A percentile compares a stretch with the other conserved stretches of the same genome.
phyloP scores from a whole-genome alignment of 2,113 vertebrate genomes.

The Perca flavescens region DNA sequence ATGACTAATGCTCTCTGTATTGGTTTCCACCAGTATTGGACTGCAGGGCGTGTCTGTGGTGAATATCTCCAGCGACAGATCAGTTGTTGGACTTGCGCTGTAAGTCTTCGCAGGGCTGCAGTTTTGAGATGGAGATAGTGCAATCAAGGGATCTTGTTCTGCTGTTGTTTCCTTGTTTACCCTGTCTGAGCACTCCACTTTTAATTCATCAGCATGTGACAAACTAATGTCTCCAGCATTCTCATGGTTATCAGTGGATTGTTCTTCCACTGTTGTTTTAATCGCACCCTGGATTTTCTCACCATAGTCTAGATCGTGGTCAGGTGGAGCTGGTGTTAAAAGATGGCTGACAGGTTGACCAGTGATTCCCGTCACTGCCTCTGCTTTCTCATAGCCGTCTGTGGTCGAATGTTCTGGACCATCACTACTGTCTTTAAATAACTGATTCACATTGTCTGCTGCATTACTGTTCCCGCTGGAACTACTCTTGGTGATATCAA shows the following conservation, averaged over 20 bases:
- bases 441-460: constrained; percentile 38
- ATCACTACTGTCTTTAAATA: constrained; percentile 46
- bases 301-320: constrained; percentile 22
- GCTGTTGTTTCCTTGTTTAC: constrained; percentile 21
- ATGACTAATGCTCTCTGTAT: constrained; percentile 35
- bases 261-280: constrained; percentile 36
- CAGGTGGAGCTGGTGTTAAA: constrained; percentile 42
- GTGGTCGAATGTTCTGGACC: constrained; percentile 21
- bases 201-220: constrained; percentile 40
- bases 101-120: constrained; percentile 42
- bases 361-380: constrained; percentile 51
- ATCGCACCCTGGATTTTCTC: constrained; percentile 32
- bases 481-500: constrained; percentile 50
- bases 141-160: constrained; percentile 43
- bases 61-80: constrained; percentile 61
- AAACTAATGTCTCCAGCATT: constrained; percentile 20
- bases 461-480: constrained; percentile 44
- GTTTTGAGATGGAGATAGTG: constrained; percentile 15
- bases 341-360: constrained; percentile 47
- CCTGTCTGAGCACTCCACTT: constrained; percentile 21
- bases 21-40: constrained; percentile 64
- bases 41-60: constrained; percentile 65
- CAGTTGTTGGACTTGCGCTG: constrained; percentile 29
- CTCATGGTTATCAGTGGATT: constrained; percentile 17
- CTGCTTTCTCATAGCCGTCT: constrained; percentile 31